Evolutionary conservation across 2,888 invertebrate species (phyloP), one percentile per base, ranked within the genome.

Genomic region (Clusia tigrina): DNA sequence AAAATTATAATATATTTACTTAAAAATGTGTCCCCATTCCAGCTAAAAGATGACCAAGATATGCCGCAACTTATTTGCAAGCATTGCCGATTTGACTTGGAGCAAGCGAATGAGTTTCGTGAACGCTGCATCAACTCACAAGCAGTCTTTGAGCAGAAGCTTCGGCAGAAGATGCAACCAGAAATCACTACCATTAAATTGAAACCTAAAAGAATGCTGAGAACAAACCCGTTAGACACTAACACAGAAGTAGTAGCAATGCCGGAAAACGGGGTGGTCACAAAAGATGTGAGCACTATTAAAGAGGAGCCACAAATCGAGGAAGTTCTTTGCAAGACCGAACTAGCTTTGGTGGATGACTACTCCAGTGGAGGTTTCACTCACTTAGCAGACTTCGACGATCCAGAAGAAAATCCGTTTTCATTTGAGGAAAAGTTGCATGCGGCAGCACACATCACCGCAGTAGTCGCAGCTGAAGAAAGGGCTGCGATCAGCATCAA

Each of bases 21-120:
- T 32, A 12, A 9, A 32, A 32, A 32, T 32, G n/a, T n/a, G 12
- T 38, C 22, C 10, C 3, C 23, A 17, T 54, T 59, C 26, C 18
- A 72, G 72, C 55, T 73, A 6, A 62, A 63, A 56, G 67, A 68
- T 6, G 59, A 20, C 22, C 58, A 42, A 2, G 52, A 54, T 20
- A 18, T 70, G 1, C 73, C 73, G 1, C 65, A 66, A 15, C 37
- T 58, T 26, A 68, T 74, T 25, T 74, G 73, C 56, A 32, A 23
- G 1, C 17, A 18, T 20, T 59, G 59, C 25, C 42, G 24, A 2
- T 15, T 22, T 15, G 60, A 63, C 6, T 42, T 60, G 12, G 23
- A 60, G 22, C 55, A 51, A 2, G 60, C 63, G 1, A 15, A 51
- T 37, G 12, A 20, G 12, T 63, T 63, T 22, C 59, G 63, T 12